A percentile compares a stretch with the other conserved stretches of the same genome.
Evolutionary conservation across 2,113 vertebrate genomes (phyloP).

Genomic region (Conger conger): DNA sequence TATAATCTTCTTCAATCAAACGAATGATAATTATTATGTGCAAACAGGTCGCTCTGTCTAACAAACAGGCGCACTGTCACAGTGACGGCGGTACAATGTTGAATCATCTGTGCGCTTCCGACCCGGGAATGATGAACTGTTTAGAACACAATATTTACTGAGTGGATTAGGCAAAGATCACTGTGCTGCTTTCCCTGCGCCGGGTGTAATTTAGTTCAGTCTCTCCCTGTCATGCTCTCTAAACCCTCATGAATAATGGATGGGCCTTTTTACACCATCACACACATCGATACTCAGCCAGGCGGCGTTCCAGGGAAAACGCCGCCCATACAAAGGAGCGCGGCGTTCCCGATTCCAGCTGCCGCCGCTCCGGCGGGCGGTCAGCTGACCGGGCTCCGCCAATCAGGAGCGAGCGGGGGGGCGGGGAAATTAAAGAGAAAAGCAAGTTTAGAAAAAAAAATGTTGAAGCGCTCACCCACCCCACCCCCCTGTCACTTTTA

Average conservation of each 20-base stretch:
- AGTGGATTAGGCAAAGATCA: conserved; percentile 22
- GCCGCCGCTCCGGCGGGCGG: too few relatives aligned
- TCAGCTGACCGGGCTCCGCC: not conserved
- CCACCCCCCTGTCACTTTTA: not conserved
- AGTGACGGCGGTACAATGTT: not conserved
- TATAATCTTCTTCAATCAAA: too few relatives aligned
- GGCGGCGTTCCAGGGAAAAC: conserved; percentile 16
- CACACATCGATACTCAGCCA: conserved; percentile 19
- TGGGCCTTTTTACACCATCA: conserved; percentile 13
- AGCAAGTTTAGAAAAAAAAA: too few relatives aligned
- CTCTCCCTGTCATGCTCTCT: conserved; percentile 14
- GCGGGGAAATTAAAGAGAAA: too few relatives aligned
- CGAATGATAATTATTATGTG: too few relatives aligned
- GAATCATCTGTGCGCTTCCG: not conserved
- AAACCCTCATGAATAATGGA: conserved; percentile 31
- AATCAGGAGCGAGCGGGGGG: too few relatives aligned
- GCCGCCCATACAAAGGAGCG: not conserved
- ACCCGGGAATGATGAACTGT: conserved; percentile 1
- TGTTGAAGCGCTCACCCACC: not conserved
- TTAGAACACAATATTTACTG: conserved; percentile 23
- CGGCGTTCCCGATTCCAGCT: too few relatives aligned
- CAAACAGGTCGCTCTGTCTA: too few relatives aligned
- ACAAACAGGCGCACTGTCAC: too few relatives aligned
- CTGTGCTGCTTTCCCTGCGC: not conserved
- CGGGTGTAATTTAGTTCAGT: conserved; percentile 28